Evolutionary conservation across 64 coral and sea anemone species (phyloP).

Genomic region (Acropora tenuis): DNA sequence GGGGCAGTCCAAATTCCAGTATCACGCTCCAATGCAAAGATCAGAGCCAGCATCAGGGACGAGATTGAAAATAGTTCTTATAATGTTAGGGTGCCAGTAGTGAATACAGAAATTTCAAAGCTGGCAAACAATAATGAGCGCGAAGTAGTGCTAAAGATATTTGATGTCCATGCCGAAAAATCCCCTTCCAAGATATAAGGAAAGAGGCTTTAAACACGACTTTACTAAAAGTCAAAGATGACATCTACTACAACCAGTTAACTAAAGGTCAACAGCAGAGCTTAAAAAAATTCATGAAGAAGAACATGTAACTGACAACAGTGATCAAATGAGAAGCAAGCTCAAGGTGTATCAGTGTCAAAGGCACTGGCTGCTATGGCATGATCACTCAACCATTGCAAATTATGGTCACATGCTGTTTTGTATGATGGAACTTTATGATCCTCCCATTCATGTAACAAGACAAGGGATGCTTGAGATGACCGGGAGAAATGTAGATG

Average conservation of each 20-base stretch:
- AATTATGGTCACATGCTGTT: slow-evolving; percentile 62
- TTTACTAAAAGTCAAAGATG: slow-evolving; percentile 29
- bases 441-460: slow-evolving; percentile 27
- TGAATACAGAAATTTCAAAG: neutral
- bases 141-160: slow-evolving; percentile 9
- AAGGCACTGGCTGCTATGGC: slow-evolving; percentile 57
- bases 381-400: slow-evolving; percentile 41
- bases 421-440: slow-evolving; percentile 37
- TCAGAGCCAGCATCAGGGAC: slow-evolving; percentile 1
- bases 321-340: neutral
- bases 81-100: slow-evolving; percentile 26
- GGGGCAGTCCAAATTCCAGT: slow-evolving; percentile 35
- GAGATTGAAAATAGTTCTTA: slow-evolving; percentile 37
- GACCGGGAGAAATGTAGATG: slow-evolving; percentile 21
- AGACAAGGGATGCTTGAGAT: neutral
- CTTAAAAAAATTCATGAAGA: slow-evolving; percentile 41
- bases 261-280: slow-evolving; percentile 4
- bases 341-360: slow-evolving; percentile 1
- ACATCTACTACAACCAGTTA: slow-evolving; percentile 3
- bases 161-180: slow-evolving; percentile 32
- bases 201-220: slow-evolving; percentile 25
- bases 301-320: neutral
- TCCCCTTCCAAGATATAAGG: slow-evolving; percentile 29
- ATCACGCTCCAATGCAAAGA: slow-evolving; percentile 2
- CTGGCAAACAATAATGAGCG: slow-evolving; percentile 23